A percentile compares a stretch with the other conserved stretches of the same genome.
phyloP scores from a whole-genome alignment of 1,140 invertebrate species.

The Alviniconcha marisindica region DNA sequence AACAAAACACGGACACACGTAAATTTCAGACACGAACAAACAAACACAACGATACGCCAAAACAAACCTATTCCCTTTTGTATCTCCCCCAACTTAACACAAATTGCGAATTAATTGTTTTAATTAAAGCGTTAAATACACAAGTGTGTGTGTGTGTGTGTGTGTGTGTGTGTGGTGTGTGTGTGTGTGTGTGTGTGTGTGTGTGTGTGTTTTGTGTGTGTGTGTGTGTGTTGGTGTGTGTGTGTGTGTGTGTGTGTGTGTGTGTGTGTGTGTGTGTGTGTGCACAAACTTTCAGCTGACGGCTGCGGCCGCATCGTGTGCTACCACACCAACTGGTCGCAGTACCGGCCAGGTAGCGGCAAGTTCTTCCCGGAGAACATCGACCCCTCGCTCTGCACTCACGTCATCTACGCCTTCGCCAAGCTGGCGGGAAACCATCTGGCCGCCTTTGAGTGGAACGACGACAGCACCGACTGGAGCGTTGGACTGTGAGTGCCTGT shows the following conservation, averaged over 20 bases:
- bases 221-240: not conserved
- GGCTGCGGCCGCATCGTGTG: slow-evolving; percentile 57
- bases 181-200: too few relatives aligned
- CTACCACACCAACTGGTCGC: slow-evolving; percentile 75
- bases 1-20: too few relatives aligned
- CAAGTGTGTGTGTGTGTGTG: too few relatives aligned
- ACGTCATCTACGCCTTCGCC: slow-evolving; percentile 88
- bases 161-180: too few relatives aligned
- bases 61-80: too few relatives aligned
- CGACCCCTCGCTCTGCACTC: slow-evolving; percentile 84
- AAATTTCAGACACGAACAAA: too few relatives aligned
- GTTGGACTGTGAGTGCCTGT: slow-evolving; percentile 60
- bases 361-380: slow-evolving; percentile 73
- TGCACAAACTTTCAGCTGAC: not conserved
- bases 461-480: slow-evolving; percentile 63
- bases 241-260: not conserved
- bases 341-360: slow-evolving; percentile 63
- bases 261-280: slow-evolving; percentile 1
- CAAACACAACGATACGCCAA: too few relatives aligned
- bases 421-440: slow-evolving; percentile 79
- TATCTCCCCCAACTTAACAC: too few relatives aligned
- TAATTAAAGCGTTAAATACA: too few relatives aligned
- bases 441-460: slow-evolving; percentile 70
- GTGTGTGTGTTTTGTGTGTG: too few relatives aligned
- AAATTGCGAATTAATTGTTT: too few relatives aligned